Base-by-base conservation (phyloP, 2,888 invertebrate species). In the Ceramica pisi region DNA sequence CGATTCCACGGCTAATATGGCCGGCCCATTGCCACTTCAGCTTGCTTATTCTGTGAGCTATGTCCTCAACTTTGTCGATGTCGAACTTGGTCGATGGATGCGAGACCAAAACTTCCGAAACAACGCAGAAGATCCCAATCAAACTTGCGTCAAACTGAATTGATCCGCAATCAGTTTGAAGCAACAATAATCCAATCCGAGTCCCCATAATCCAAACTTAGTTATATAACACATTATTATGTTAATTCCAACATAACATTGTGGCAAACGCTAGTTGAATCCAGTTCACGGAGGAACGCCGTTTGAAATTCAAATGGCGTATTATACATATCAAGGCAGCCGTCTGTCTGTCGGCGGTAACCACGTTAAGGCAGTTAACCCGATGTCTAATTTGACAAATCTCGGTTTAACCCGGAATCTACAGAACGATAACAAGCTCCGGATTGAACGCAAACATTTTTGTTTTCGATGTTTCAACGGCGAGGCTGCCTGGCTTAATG, bases 231-330 rank as follows among this genome's bases (percentile, higher is more conserved):
- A 83, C 66, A 78, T 75, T 77, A 86, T 86, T 82, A 86, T 84
- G 82, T 80, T 86, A 85, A 85, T 81, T 67, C 21, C 68, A 69
- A 75, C 79, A 74, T 81, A 87, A 82, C 85, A 82, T 83, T 82
- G 76, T 69, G 80, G 83, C 83, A 80, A 76, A 80, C 78, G 81
- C 81, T 78, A 76, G 82, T 81, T 80, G 78, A 81, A 86, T 80
- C 78, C 83, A 80, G 78, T 86, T 84, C 82, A 81, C 83, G 75
- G 68, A 61, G 75, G 81, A 81, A 72, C 75, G 76, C 68, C 79
- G 86, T 90, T 90, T 88, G 89, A 88, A 88, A 90, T 90, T 91
- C 91, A 90, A 91, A 91, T 90, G 81, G 86, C 87, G 81, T 85
- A 88, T 88, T 88, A 89, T 88, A 89, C 88, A 87, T 85, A 87